Evolutionary conservation across 1,140 invertebrate species (phyloP).

Genomic region (Drosophila orena): DNA sequence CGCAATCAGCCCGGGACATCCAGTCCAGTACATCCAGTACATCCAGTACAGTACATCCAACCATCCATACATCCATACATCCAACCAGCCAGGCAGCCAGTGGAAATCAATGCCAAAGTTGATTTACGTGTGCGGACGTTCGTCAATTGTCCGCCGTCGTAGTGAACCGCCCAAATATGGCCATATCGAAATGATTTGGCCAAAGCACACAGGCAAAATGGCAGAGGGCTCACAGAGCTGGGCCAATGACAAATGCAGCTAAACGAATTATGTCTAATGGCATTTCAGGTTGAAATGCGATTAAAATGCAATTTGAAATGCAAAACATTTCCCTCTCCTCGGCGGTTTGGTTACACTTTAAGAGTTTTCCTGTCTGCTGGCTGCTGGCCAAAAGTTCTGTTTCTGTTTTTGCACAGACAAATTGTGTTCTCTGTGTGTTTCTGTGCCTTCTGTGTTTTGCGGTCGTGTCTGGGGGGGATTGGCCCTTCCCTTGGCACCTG

Average conservation of each 20-base stretch:
- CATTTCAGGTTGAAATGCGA: constrained; percentile 83
- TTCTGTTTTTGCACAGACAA: constrained; percentile 1
- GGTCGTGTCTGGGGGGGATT: constrained; percentile 31
- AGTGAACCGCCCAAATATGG: constrained; percentile 41
- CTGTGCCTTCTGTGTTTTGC: constrained; percentile 15
- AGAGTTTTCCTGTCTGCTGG: constrained; percentile 51
- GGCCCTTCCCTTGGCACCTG: constrained; percentile 56
- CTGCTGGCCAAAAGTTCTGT: constrained; percentile 35
- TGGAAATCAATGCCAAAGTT: constrained; percentile 79
- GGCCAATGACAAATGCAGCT: constrained; percentile 73
- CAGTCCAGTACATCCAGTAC: background rate
- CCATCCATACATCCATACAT: too few species aligned
- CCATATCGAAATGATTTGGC: constrained; percentile 78
- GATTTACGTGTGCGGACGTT: constrained; percentile 76
- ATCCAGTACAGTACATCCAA: background rate
- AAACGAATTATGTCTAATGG: constrained; percentile 84
- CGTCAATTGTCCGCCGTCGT: constrained; percentile 68
- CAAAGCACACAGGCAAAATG: background rate
- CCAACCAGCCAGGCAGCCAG: constrained; percentile 29
- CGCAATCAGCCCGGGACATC: constrained; percentile 37
- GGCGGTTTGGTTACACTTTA: constrained; percentile 45
- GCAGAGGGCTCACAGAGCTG: too few species aligned
- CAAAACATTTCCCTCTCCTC: constrained; percentile 64
- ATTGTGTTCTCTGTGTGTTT: constrained; percentile 6
- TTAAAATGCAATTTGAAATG: constrained; percentile 84